Evolutionary conservation across 2,797 vertebrate species (phyloP).

Genomic region (Poecilia picta): DNA sequence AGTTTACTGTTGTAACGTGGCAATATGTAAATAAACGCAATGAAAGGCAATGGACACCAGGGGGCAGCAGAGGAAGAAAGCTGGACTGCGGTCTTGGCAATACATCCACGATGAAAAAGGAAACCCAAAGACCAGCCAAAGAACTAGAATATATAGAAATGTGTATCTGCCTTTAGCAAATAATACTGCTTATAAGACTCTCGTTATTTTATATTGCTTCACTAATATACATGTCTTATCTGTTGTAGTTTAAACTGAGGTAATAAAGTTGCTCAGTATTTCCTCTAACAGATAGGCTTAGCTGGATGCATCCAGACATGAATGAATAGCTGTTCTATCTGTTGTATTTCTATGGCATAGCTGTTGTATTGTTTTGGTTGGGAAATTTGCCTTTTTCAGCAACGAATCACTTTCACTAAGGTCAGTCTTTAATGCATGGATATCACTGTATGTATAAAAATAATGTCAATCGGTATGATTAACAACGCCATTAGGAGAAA

Average conservation of each 20-base stretch:
- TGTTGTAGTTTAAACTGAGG: background rate
- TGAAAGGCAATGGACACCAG: slow-evolving; percentile 1
- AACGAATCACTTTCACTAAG: slow-evolving; percentile 12
- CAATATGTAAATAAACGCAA: background rate
- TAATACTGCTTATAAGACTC: rapidly evolving
- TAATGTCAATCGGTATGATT: background rate
- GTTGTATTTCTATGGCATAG: background rate
- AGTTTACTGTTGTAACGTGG: background rate
- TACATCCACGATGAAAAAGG: slow-evolving; percentile 39
- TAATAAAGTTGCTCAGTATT: background rate
- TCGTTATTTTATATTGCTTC: background rate
- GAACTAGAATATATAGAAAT: slow-evolving; percentile 47
- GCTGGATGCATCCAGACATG: background rate
- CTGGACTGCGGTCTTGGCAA: background rate
- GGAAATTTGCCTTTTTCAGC: slow-evolving; percentile 24
- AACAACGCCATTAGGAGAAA: background rate
- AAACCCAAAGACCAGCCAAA: background rate
- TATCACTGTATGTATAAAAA: rapidly evolving
- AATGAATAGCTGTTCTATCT: slow-evolving; percentile 9
- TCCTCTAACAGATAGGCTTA: background rate
- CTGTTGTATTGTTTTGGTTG: slow-evolving; percentile 72
- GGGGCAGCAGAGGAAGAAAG: slow-evolving; percentile 4
- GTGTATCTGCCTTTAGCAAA: background rate
- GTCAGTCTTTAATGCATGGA: background rate
- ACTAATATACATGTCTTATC: background rate